These are phyloP conservation scores for Bhutanitis thaidina DNA, from an alignment of 2,888 invertebrate species.

Conservation along the genomic window DNA sequence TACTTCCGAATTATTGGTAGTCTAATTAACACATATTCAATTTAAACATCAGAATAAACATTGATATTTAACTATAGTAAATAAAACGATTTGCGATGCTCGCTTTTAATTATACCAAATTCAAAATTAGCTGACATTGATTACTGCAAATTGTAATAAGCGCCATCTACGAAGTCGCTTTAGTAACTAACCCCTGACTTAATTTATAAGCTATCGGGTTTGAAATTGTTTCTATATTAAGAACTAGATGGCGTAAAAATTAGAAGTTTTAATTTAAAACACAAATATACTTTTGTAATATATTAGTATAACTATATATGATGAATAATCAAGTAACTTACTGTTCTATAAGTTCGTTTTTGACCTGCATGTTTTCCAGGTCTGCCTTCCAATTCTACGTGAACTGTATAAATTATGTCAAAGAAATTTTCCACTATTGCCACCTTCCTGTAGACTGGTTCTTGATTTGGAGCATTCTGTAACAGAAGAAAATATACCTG, in stretches of 20 bases:
- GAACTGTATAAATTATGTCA: slow-evolving; percentile 97
- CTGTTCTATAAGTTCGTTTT: slow-evolving; percentile 96
- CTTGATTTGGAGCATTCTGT: slow-evolving; percentile 85
- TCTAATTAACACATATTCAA: no score
- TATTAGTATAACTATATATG: no score
- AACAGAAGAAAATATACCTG: slow-evolving; percentile 65
- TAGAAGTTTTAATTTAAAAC: background rate
- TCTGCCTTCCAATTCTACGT: slow-evolving; percentile 95
- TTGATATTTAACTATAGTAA: no score
- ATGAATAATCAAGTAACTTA: slow-evolving; percentile 68
- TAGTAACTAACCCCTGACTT: background rate
- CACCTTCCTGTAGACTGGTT: slow-evolving; percentile 92
- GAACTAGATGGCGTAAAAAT: slow-evolving; percentile 24
- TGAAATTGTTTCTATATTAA: background rate
- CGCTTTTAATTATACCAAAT: no score
- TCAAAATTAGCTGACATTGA: no score
- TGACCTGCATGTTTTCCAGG: slow-evolving; percentile 98
- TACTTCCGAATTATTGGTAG: no score
- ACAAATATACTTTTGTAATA: no score
- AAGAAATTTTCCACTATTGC: slow-evolving; percentile 99
- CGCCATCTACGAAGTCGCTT: background rate
- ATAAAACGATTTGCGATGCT: no score
- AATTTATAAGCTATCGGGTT: background rate
- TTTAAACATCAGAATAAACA: no score
- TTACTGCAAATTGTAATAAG: no score